These are phyloP conservation scores for Anorthoa munda DNA, from an alignment of 2,888 invertebrate species.

Conservation along the genomic window DNA sequence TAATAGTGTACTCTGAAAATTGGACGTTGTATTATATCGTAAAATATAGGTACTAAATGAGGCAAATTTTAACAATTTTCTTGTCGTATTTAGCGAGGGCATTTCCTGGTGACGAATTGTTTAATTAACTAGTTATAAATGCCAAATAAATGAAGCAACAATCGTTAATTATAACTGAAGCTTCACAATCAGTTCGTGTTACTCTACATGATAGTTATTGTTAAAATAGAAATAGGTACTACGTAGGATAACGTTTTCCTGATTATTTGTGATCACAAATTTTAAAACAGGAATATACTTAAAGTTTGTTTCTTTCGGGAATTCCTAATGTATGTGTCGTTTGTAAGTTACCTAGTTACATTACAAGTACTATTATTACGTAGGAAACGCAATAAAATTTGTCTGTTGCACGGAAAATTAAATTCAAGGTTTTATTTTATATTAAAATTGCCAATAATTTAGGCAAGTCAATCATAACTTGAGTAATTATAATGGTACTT, in stretches of 20 bases:
- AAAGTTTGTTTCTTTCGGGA: neutral
- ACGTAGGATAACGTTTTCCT: neutral
- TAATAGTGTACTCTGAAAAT: neutral
- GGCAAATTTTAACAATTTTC: slow-evolving; percentile 39
- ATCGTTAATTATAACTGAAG: slow-evolving; percentile 9
- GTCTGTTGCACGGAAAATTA: neutral
- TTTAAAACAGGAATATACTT: slow-evolving; percentile 5
- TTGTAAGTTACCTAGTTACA: neutral
- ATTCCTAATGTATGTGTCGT: neutral
- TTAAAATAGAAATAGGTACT: slow-evolving; percentile 12
- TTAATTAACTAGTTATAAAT: slow-evolving; percentile 28
- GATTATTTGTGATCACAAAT: neutral
- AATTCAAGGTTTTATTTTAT: neutral
- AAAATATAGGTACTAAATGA: slow-evolving; percentile 1
- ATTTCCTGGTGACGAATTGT: slow-evolving; percentile 26
- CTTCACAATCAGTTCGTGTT: slow-evolving; percentile 4
- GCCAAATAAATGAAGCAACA: slow-evolving; percentile 17
- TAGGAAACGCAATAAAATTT: neutral
- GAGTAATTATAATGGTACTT: neutral
- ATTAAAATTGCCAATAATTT: neutral
- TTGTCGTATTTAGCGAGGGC: slow-evolving; percentile 22
- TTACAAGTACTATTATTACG: neutral
- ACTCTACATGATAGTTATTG: slow-evolving; percentile 1
- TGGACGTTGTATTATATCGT: neutral
- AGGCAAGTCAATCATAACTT: neutral